Percentiles rank a stretch among this genome's conserved stretches.
phyloP scores from a whole-genome alignment of 2,888 invertebrate species.

The Synanthedon myopaeformis region DNA sequence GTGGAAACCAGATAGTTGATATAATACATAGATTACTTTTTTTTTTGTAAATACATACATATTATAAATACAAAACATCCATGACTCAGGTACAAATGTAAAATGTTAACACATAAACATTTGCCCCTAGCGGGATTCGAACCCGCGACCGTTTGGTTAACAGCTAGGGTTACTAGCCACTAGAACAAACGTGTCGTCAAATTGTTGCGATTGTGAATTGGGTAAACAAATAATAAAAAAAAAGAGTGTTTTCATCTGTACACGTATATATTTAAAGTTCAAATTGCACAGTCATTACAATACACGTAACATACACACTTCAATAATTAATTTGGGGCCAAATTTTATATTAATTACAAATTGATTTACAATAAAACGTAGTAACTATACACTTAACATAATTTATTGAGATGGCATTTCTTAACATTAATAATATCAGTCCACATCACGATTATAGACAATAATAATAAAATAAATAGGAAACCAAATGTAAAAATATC shows the following conservation, averaged over 20 bases:
- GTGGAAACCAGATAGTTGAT: too few species aligned
- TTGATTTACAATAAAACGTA: slow-evolving; percentile 22
- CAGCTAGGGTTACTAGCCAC: too few species aligned
- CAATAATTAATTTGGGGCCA: slow-evolving; percentile 26
- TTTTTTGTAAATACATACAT: too few species aligned
- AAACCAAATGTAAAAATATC: not conserved
- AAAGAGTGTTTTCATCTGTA: not conserved
- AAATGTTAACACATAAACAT: too few species aligned
- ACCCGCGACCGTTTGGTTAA: too few species aligned
- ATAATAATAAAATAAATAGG: not conserved
- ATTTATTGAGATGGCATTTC: slow-evolving; percentile 46
- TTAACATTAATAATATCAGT: slow-evolving; percentile 51
- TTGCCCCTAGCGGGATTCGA: too few species aligned
- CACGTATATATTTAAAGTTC: not conserved
- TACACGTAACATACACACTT: not conserved
- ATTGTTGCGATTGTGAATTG: not conserved
- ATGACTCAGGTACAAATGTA: too few species aligned
- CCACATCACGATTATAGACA: slow-evolving; percentile 36
- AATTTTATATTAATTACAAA: slow-evolving; percentile 16
- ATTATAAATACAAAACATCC: too few species aligned
- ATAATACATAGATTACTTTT: too few species aligned
- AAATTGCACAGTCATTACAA: not conserved
- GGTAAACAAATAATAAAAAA: slow-evolving; percentile 1
- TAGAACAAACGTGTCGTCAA: too few species aligned
- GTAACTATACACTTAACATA: slow-evolving; percentile 14